Base-by-base conservation (phyloP, 2,113 vertebrate species). In the Solenodon paradoxus region DNA sequence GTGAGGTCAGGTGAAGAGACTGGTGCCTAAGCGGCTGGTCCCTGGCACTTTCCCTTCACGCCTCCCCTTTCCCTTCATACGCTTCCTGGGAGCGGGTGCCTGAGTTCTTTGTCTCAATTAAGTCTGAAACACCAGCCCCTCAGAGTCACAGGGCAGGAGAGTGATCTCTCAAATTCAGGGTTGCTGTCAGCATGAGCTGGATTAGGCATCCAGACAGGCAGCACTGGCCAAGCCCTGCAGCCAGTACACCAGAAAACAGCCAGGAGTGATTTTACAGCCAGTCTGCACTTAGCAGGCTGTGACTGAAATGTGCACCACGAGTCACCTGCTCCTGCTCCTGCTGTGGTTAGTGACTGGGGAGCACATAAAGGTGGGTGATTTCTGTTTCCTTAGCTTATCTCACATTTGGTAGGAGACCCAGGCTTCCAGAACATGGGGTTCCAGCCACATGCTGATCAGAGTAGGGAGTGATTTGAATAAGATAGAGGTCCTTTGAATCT, bases 121-220 rank as follows among this genome's bases (percentile, higher is more conserved):
- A 79, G 71, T 13, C 32, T 2, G 32, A 32, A 51, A 13, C 45
- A 59, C 19, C 38, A 49, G 8, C n/a, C 42, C 38, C n/a, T n/a
- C 9, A 7, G 28, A n/a, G 42, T 35, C 24, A 63, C 22, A 0
- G 16, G 78, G 13, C 28, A 45, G 47, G 57, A 13, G 6, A 63
- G 45, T 55, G 40, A 38, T 86, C 7, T 9, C 28, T 19, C 19
- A 68, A 20, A 17, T 9, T 78, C 28, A 22, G 71, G 38, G 12
- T 63, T 16, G 3, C 24, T 15, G 4, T 77, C 35, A 20, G 17
- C 10, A 77, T 74, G 35, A 24, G 35, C 10, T 7, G 19, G 55
- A 32, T 53, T 2, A 3, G 28, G 38, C 20, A 5, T 19, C 2
- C 0, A 12, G 7, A 8, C 19, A 5, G 38, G 24, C 17, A 88